Conservation (phyloP, 2,888 invertebrate genomes). For the Drosophila meridiana region DNA sequence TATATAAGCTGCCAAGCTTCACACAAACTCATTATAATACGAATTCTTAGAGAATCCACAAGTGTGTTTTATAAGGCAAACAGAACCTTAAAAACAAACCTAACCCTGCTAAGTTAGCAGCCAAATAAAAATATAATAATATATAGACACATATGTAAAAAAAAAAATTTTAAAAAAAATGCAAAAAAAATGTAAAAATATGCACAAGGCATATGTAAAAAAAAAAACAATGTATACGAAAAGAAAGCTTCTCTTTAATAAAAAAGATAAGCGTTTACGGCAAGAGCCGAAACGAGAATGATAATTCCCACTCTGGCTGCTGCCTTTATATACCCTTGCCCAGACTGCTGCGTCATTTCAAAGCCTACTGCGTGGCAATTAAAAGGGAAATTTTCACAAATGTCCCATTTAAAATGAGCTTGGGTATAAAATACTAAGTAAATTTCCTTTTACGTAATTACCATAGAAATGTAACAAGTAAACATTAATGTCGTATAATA, state of each 20-base stretch:
- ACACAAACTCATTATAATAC: too few relatives aligned
- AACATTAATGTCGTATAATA: neutral
- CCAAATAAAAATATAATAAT: too few relatives aligned
- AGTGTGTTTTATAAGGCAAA: too few relatives aligned
- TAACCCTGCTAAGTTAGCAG: too few relatives aligned
- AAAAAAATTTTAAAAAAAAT: too few relatives aligned
- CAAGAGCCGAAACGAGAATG: neutral
- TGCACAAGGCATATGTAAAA: too few relatives aligned
- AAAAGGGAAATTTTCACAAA: neutral
- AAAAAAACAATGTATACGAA: too few relatives aligned
- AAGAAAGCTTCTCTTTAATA: neutral
- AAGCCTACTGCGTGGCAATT: neutral
- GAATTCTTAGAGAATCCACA: too few relatives aligned
- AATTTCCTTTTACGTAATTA: neutral
- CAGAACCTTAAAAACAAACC: too few relatives aligned
- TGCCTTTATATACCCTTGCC: neutral
- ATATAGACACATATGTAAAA: too few relatives aligned
- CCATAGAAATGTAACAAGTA: neutral
- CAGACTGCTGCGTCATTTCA: neutral
- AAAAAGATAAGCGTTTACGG: neutral
- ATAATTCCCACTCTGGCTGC: neutral
- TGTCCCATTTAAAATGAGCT: rapidly evolving
- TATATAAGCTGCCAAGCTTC: too few relatives aligned
- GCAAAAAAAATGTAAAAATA: neutral
- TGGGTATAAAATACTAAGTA: neutral